Evolutionary conservation across 2,888 invertebrate species (phyloP).

Genomic region (Hydraecia micacea): DNA sequence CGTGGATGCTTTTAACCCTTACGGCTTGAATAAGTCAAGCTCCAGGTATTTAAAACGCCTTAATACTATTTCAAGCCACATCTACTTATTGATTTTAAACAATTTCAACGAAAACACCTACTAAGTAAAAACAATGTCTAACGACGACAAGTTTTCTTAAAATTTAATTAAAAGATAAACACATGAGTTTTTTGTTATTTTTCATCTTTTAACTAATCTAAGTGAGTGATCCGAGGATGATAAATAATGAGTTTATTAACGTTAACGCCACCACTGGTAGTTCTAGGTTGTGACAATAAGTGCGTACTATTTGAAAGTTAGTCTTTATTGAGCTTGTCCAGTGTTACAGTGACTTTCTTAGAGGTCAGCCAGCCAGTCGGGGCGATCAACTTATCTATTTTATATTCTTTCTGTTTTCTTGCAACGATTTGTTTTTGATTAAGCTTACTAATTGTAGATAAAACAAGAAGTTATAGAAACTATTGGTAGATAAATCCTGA

Average conservation of each 20-base stretch:
- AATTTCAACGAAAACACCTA: background rate
- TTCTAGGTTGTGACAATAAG: constrained; percentile 37
- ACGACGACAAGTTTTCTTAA: background rate
- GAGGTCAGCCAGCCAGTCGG: background rate
- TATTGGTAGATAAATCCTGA: background rate
- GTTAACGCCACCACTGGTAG: constrained; percentile 34
- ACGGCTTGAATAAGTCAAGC: background rate
- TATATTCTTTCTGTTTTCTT: background rate
- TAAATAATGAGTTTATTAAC: constrained; percentile 58
- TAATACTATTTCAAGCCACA: background rate
- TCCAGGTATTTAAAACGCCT: constrained; percentile 9
- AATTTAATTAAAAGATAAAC: background rate
- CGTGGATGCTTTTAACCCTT: constrained; percentile 27
- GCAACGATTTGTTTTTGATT: background rate
- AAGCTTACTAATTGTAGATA: background rate
- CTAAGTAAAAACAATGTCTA: constrained; percentile 2
- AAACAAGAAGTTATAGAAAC: background rate
- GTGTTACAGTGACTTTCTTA: constrained; percentile 19
- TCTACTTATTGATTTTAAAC: background rate
- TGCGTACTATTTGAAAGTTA: constrained; percentile 40
- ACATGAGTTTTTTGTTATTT: background rate
- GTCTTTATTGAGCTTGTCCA: constrained; percentile 5
- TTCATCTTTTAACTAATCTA: background rate
- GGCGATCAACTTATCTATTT: background rate
- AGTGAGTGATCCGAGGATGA: constrained; percentile 42